These are phyloP conservation scores for Glaucopsyche alexis DNA, from an alignment of 2,888 invertebrate species.

Conservation along the genomic window DNA sequence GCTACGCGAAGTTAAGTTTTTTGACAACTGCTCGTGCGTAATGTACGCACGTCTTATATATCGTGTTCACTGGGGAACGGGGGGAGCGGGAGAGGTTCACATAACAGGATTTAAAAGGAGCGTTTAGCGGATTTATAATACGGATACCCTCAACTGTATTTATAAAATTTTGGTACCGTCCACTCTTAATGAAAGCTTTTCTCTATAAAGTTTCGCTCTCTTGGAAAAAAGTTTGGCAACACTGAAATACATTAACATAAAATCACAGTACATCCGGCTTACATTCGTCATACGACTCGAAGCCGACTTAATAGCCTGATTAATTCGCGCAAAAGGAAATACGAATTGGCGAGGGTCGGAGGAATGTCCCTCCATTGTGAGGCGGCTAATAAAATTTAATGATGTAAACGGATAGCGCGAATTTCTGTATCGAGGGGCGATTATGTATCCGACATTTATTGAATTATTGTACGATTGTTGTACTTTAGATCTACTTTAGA, in stretches of 20 bases:
- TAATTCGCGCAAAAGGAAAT: constrained; percentile 76
- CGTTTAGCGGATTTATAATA: no score
- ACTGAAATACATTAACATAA: constrained; percentile 36
- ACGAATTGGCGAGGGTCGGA: constrained; percentile 64
- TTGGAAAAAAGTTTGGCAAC: not conserved
- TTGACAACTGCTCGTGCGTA: no score
- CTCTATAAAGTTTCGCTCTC: not conserved
- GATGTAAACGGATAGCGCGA: constrained; percentile 78
- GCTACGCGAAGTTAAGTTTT: no score
- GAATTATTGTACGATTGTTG: constrained; percentile 59
- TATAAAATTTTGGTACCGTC: no score
- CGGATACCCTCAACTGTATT: no score
- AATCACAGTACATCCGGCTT: constrained; percentile 60
- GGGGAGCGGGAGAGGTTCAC: no score
- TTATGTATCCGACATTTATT: constrained; percentile 63
- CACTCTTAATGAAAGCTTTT: not conserved
- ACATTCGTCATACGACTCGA: constrained; percentile 75
- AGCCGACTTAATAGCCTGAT: constrained; percentile 75
- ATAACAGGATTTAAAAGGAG: no score
- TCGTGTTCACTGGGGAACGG: no score
- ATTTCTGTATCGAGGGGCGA: constrained; percentile 66
- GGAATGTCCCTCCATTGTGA: constrained; percentile 74
- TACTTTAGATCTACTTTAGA: constrained; percentile 36
- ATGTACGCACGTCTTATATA: no score
- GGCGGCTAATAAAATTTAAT: constrained; percentile 78